Base-by-base conservation (phyloP, 2,113 vertebrate species). In the Limanda limanda region DNA sequence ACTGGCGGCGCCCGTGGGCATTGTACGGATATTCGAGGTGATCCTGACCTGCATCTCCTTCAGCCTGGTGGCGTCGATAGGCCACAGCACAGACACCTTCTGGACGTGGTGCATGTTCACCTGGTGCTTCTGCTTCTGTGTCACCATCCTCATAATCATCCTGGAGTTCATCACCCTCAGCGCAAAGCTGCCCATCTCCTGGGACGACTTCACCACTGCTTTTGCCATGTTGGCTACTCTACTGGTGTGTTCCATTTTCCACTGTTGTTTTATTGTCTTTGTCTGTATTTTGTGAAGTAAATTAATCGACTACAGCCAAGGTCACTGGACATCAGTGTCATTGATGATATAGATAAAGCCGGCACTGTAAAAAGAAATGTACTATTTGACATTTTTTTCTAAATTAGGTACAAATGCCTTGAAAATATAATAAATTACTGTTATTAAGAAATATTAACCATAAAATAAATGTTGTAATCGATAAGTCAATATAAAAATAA, bases 21-120 rank as follows among this genome's bases (percentile, higher is more conserved):
- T 96, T 0, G 12, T 96, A 63, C 92, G 96, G 3, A 67, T 96
- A 17, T 76, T 93, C 0, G 94, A 95, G 58, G 52, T 97, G 7
- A 14, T 96, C 61, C 65, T 96, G 31, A 93, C 94, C 72, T 96
- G 95, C 37, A 23, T 95, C 1, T 54, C 95, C 75, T 96, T 97
- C 92, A 96, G 96, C 86, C 74, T 97, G 89, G 96, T 94, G 81
- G 95, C 95, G 1, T 94, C 93, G 0, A 59, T 88, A 0, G 1
- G 12, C 0, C 0, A 0, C 7, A 31, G 0, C 0, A 0, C 0
- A 0, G 0, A 0, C 0, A 5, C 93, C 17, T 95, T 90, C 2
- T 95, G 95, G 71, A 77, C 70, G 0, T 97, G 96, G 96, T 95
- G 96, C 78, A 95, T 97, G 96, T 96, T 96, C 87, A 92, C 91